Conservation (phyloP, 2,113 vertebrate species). For the Baryphthengus martii region DNA sequence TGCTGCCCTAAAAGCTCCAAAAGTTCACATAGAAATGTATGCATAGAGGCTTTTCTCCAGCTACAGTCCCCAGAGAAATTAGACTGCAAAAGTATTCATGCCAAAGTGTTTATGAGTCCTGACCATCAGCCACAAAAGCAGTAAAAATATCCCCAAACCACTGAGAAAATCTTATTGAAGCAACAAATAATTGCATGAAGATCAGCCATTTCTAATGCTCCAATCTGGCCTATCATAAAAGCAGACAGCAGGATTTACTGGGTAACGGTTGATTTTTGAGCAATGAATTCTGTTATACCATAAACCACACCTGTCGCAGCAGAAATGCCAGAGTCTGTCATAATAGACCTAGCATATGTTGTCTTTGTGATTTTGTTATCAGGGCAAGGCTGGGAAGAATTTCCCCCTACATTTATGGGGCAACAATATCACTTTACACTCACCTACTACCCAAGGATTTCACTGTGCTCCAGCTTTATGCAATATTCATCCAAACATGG, state of each 20-base stretch:
- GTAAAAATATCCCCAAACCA: background rate
- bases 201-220: background rate
- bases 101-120: background rate
- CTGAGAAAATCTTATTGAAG: background rate
- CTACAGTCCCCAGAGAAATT: background rate
- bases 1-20: background rate
- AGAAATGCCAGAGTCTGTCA: background rate
- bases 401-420: background rate
- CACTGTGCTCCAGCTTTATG: background rate
- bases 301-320: background rate
- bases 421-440: background rate
- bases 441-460: background rate
- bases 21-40: background rate
- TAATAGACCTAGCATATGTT: background rate
- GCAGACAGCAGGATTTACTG: background rate
- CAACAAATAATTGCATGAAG: background rate
- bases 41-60: background rate
- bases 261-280: background rate
- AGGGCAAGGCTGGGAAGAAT: background rate
- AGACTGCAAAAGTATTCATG: background rate
- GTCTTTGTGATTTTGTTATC: background rate
- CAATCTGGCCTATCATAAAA: conserved; percentile 1
- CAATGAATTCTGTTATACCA: background rate
- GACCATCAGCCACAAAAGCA: background rate
- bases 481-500: background rate